Evolutionary conservation across 2,113 vertebrate genomes (phyloP).

Genomic region (Prochilodus magdalenae): DNA sequence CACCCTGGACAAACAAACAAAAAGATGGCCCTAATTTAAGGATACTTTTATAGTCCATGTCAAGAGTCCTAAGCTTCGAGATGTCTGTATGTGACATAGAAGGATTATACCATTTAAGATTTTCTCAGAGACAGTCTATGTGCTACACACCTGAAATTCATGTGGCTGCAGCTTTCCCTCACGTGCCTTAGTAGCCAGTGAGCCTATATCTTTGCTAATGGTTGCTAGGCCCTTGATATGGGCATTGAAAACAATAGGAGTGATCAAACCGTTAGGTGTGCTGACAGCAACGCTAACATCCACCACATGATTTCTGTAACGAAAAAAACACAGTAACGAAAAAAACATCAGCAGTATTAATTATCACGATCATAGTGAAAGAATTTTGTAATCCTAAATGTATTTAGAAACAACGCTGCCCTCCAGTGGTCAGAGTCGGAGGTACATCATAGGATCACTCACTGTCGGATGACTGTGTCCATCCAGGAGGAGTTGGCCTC

Average conservation of each 20-base stretch:
- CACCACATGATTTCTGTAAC: constrained; percentile 92
- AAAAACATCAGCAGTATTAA: not conserved
- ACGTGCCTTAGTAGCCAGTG: constrained; percentile 87
- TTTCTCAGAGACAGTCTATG: no score
- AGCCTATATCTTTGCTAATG: constrained; percentile 86
- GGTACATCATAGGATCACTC: constrained; percentile 71
- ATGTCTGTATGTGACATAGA: no score
- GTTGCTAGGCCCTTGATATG: constrained; percentile 91
- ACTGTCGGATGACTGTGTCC: constrained; percentile 98
- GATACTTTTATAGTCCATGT: not conserved
- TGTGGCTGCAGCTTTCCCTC: constrained; percentile 96
- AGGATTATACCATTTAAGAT: no score
- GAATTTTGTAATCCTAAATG: not conserved
- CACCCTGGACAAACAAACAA: constrained; percentile 79
- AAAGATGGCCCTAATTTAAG: not conserved
- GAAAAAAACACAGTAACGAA: constrained; percentile 30
- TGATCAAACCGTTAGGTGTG: constrained; percentile 92
- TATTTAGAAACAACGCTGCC: not conserved
- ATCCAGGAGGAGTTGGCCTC: constrained; percentile 98
- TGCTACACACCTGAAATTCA: constrained; percentile 88
- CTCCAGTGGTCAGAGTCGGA: not conserved
- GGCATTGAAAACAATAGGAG: constrained; percentile 96
- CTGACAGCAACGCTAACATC: constrained; percentile 94
- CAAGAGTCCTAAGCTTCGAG: no score
- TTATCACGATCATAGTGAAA: not conserved